Conservation (phyloP, 23 tunicate genomes). For the Styela clava region DNA sequence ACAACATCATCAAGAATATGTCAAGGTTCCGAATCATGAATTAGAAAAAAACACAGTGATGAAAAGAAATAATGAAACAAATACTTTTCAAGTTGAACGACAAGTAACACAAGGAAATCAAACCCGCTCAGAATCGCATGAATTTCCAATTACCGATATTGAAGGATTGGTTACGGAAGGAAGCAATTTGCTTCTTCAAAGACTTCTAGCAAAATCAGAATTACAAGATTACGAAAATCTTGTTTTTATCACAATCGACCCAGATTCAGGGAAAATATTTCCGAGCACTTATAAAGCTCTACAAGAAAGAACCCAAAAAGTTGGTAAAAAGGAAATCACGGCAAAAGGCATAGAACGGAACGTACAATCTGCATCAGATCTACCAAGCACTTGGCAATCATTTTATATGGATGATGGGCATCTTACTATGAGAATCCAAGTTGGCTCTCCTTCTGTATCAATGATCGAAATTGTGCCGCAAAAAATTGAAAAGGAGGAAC, state of each 20-base stretch:
- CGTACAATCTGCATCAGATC: constrained; percentile 38
- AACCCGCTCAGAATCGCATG: constrained; percentile 19
- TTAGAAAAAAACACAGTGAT: constrained; percentile 68
- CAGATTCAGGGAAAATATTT: constrained; percentile 54
- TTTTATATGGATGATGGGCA: constrained; percentile 87
- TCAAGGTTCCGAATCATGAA: constrained; percentile 71
- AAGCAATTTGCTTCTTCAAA: constrained; percentile 43
- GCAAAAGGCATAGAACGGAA: constrained; percentile 80
- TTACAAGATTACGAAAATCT: constrained; percentile 29
- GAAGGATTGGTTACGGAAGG: constrained; percentile 80
- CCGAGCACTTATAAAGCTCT: constrained; percentile 48
- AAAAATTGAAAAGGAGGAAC: constrained; percentile 48
- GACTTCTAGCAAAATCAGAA: constrained; percentile 47
- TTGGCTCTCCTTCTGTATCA: constrained; percentile 59
- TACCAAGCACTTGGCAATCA: constrained; percentile 79
- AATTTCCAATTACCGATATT: constrained; percentile 28
- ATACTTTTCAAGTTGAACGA: constrained; percentile 39
- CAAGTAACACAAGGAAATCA: constrained; percentile 44
- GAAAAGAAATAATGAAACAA: constrained; percentile 43
- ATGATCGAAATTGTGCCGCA: constrained; percentile 63
- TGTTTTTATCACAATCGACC: constrained; percentile 46
- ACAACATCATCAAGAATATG: constrained; percentile 62
- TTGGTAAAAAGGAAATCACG: constrained; percentile 46
- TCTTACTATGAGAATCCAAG: constrained; percentile 74
- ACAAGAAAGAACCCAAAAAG: constrained; percentile 61